These are phyloP conservation scores for Saturnia japonica DNA, from an alignment of 2,888 invertebrate genomes.

Conservation along the genomic window DNA sequence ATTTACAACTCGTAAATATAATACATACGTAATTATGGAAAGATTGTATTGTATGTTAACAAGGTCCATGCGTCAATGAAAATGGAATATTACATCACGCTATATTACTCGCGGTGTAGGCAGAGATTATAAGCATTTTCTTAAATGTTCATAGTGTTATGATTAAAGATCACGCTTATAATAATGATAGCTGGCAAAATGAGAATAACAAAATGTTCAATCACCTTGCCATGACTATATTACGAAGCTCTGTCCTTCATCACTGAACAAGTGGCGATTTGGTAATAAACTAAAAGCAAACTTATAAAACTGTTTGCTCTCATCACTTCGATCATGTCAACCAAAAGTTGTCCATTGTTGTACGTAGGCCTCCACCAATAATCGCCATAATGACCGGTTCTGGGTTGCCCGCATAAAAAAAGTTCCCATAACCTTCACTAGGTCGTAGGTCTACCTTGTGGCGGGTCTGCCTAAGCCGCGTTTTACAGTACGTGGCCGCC, in stretches of 20 bases:
- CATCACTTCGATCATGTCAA: too few relatives aligned
- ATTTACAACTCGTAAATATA: constrained; percentile 11
- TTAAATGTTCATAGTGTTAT: background rate
- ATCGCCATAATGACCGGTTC: too few relatives aligned
- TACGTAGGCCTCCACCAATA: too few relatives aligned
- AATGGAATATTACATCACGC: background rate
- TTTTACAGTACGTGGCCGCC: too few relatives aligned
- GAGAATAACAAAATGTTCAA: background rate
- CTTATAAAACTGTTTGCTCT: background rate
- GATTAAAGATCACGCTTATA: background rate
- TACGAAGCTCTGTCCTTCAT: background rate
- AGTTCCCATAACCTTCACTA: too few relatives aligned
- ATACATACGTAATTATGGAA: constrained; percentile 3
- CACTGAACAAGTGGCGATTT: background rate
- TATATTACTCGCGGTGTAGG: background rate
- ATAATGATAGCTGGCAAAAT: background rate
- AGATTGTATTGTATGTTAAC: background rate
- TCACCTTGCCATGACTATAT: background rate
- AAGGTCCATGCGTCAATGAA: background rate
- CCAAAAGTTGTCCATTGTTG: too few relatives aligned
- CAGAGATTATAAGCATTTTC: too few relatives aligned
- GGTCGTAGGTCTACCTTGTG: too few relatives aligned
- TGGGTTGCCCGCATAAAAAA: too few relatives aligned
- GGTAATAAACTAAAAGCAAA: too few relatives aligned
- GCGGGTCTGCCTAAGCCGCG: too few relatives aligned